Percentiles rank a stretch among this genome's conserved stretches.
phyloP scores from a whole-genome alignment of 2,113 vertebrate genomes.

The Python bivittatus region DNA sequence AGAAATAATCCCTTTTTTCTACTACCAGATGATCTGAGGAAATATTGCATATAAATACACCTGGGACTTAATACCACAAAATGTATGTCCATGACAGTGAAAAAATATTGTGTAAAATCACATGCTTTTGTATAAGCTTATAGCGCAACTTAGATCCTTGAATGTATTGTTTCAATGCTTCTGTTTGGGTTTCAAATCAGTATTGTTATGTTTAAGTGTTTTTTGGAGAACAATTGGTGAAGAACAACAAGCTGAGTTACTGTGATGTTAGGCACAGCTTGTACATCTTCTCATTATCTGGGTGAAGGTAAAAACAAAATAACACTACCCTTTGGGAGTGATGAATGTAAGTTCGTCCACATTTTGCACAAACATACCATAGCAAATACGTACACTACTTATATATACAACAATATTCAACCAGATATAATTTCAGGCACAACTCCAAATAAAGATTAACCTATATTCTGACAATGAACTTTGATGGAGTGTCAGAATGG shows the following conservation, averaged over 20 bases:
- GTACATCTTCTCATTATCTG: background rate
- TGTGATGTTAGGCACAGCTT: background rate
- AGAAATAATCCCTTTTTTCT: background rate
- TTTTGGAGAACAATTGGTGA: background rate
- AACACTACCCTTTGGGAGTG: background rate
- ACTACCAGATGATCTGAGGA: background rate
- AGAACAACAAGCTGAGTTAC: background rate
- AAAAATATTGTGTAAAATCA: conserved; percentile 14
- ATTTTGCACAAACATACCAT: background rate
- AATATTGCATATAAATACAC: background rate
- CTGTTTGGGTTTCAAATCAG: background rate
- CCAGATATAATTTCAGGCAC: background rate
- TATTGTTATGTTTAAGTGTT: background rate
- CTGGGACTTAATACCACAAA: conserved; percentile 13
- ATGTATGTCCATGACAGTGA: background rate
- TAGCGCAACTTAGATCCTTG: background rate
- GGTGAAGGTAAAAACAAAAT: background rate
- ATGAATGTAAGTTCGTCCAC: background rate
- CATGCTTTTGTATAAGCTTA: background rate
- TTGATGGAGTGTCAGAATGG: background rate
- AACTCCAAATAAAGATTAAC: background rate
- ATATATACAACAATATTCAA: background rate
- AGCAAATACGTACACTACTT: background rate
- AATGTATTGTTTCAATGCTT: background rate
- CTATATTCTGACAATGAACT: background rate